A percentile compares a stretch with the other conserved stretches of the same genome.
These are phyloP conservation scores for Meloidogyne chitwoodi DNA, from an alignment of 1,140 invertebrate genomes.

Conservation along the genomic window DNA sequence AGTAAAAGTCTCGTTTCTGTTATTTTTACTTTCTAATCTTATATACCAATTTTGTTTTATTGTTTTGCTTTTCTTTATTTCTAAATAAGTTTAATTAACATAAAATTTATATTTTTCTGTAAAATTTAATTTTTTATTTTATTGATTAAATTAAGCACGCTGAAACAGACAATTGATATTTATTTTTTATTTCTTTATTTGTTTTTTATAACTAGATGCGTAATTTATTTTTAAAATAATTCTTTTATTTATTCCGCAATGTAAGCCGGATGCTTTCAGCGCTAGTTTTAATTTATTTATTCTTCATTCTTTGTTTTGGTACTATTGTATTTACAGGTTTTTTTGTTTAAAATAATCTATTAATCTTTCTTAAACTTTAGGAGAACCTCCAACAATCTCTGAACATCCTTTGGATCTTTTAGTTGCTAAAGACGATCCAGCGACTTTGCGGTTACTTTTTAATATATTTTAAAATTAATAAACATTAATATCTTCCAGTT, in stretches of 20 bases:
- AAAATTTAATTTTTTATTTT: no score
- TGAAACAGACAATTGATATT: background rate
- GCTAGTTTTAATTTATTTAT: background rate
- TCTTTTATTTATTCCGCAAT: background rate
- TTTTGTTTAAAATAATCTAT: background rate
- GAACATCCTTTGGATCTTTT: constrained; percentile 46
- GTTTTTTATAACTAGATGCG: background rate
- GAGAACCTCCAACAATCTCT: constrained; percentile 28
- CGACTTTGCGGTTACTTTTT: constrained; percentile 25
- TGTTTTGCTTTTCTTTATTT: no score
- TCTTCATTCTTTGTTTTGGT: background rate
- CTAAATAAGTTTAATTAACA: no score
- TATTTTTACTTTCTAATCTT: no score
- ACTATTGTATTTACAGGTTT: background rate
- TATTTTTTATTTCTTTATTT: background rate
- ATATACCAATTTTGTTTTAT: no score
- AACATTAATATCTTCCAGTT: background rate
- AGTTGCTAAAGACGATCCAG: constrained; percentile 40
- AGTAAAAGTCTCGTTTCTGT: no score
- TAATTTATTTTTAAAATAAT: background rate
- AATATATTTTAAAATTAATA: background rate
- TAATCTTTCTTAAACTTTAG: constrained; percentile 7
- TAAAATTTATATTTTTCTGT: no score
- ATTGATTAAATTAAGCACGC: no score
- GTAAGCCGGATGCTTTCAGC: background rate